These are phyloP conservation scores for Heliconius hortense DNA, from an alignment of 2,888 invertebrate genomes.

Conservation along the genomic window DNA sequence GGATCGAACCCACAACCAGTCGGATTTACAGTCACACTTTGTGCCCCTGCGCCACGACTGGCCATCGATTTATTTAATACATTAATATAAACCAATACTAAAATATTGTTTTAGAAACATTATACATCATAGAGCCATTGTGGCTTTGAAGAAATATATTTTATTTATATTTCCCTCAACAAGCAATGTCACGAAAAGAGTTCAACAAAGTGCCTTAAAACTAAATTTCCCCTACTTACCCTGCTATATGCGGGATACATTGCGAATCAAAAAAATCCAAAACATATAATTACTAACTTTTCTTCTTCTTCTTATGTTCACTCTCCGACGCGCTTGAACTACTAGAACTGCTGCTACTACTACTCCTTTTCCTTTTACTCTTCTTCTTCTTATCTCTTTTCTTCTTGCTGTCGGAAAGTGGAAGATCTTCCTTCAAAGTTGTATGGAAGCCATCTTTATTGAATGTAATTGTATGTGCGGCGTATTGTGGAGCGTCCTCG, in stretches of 20 bases:
- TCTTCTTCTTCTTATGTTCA: slow-evolving; percentile 81
- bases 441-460: slow-evolving; percentile 76
- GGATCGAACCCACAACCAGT: too few species aligned
- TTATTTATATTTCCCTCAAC: background rate
- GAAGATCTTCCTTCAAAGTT: slow-evolving; percentile 55
- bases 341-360: slow-evolving; percentile 59
- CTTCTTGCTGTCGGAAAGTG: slow-evolving; percentile 65
- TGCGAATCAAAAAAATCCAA: background rate
- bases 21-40: too few species aligned
- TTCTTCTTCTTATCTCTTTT: slow-evolving; percentile 83
- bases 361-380: slow-evolving; percentile 51
- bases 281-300: slow-evolving; percentile 56
- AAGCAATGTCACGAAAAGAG: too few species aligned
- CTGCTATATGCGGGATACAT: background rate
- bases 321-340: slow-evolving; percentile 59
- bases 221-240: background rate
- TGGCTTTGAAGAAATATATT: background rate
- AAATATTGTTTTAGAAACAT: background rate
- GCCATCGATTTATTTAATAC: too few species aligned
- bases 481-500: slow-evolving; percentile 66
- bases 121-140: too few species aligned
- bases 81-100: too few species aligned
- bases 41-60: too few species aligned
- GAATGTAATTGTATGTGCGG: slow-evolving; percentile 75
- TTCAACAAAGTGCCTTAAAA: too few species aligned